Evolutionary conservation across 2,888 invertebrate species (phyloP).

Genomic region (Ennomos erosarius): DNA sequence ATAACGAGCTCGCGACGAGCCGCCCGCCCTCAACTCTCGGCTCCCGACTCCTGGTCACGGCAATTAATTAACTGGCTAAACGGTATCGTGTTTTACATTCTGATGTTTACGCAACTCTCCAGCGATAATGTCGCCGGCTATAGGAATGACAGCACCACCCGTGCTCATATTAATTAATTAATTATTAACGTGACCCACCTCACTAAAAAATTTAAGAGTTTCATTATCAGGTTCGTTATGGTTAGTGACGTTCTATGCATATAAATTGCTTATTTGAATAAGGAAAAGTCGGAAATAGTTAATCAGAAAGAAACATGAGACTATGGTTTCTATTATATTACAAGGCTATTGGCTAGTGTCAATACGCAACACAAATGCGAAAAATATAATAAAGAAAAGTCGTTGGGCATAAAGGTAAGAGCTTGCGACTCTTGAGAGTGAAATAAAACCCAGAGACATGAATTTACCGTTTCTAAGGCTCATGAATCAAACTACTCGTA

Average conservation of each 20-base stretch:
- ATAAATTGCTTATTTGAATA: constrained; percentile 75
- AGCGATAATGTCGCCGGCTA: constrained; percentile 76
- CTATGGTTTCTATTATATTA: constrained; percentile 2
- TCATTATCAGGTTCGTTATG: constrained; percentile 73
- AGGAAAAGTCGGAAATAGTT: constrained; percentile 59
- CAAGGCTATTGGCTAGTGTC: constrained; percentile 1
- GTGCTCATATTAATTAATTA: constrained; percentile 79
- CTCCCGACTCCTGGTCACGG: constrained; percentile 68
- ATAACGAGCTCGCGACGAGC: constrained; percentile 76
- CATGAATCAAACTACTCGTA: constrained; percentile 66
- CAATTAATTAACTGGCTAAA: constrained; percentile 84
- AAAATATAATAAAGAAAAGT: constrained; percentile 37
- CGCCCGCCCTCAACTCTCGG: constrained; percentile 51
- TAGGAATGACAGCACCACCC: constrained; percentile 69
- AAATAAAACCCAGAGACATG: constrained; percentile 57
- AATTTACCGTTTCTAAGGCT: constrained; percentile 60
- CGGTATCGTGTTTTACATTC: constrained; percentile 82
- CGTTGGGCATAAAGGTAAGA: constrained; percentile 37
- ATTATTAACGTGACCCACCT: constrained; percentile 74
- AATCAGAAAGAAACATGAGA: constrained; percentile 42
- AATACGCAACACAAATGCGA: constrained; percentile 16
- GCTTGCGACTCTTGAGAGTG: constrained; percentile 44
- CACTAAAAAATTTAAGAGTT: constrained; percentile 79
- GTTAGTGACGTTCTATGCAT: constrained; percentile 71
- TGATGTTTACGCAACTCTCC: constrained; percentile 82